phyloP scores from a whole-genome alignment of 1,140 invertebrate species.

The Lucilia cuprina region DNA sequence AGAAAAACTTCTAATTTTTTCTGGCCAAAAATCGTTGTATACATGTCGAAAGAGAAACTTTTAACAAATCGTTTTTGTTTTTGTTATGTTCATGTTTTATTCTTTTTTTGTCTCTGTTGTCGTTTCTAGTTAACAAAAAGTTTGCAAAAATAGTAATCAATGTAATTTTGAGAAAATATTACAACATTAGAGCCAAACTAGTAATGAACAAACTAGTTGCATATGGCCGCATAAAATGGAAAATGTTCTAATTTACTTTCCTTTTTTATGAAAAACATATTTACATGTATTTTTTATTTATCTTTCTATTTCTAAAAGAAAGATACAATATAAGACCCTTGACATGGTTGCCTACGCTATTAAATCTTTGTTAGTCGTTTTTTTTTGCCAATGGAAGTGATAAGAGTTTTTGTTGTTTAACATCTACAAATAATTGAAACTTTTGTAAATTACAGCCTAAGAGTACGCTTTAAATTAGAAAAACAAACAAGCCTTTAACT shows the following conservation, averaged over 20 bases:
- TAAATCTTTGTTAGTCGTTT: neutral
- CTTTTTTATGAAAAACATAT: too few species aligned
- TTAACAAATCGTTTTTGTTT: neutral
- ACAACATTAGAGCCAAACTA: neutral
- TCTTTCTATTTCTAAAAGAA: neutral
- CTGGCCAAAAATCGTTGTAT: neutral
- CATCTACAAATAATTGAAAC: neutral
- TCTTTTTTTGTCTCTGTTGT: neutral
- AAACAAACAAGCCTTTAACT: neutral
- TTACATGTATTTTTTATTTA: neutral
- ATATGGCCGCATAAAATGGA: too few species aligned
- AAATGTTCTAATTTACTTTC: too few species aligned
- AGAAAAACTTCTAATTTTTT: neutral
- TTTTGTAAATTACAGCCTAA: neutral
- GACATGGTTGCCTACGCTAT: neutral
- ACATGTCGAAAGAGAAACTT: neutral
- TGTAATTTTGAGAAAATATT: slow-evolving; percentile 8
- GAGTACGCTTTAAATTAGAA: slow-evolving; percentile 2
- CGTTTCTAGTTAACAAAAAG: neutral
- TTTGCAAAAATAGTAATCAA: neutral
- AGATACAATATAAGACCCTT: neutral
- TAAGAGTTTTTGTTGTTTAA: neutral
- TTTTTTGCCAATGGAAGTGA: neutral
- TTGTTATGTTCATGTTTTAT: neutral
- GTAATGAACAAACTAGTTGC: too few species aligned